Conservation (phyloP, 2,888 invertebrate genomes). For the Hydropsyche betteni region DNA sequence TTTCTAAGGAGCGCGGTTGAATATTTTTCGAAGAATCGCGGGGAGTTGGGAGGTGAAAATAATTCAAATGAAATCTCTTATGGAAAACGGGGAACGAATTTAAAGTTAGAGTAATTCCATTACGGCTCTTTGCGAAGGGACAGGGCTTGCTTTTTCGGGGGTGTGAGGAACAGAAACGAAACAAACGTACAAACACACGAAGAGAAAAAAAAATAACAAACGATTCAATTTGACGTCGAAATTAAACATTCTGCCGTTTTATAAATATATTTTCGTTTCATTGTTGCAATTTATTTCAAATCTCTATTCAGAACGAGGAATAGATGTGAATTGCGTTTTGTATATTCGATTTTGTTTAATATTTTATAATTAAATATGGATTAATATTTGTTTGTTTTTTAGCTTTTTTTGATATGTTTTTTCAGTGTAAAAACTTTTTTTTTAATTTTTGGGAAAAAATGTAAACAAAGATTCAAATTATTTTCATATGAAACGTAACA, state of each 20-base stretch:
- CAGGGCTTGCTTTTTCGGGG: not conserved
- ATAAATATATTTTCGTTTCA: no score
- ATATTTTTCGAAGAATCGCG: not conserved
- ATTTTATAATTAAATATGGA: no score
- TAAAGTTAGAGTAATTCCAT: slow-evolving; percentile 36
- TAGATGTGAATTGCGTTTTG: no score
- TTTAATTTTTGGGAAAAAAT: no score
- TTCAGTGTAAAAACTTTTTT: no score
- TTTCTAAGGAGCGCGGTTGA: slow-evolving; percentile 9
- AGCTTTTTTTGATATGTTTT: no score
- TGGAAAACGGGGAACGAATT: slow-evolving; percentile 37
- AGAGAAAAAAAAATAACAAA: slow-evolving; percentile 30
- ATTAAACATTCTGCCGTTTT: slow-evolving; percentile 26
- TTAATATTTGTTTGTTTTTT: not conserved
- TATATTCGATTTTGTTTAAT: no score
- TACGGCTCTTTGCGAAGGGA: slow-evolving; percentile 26
- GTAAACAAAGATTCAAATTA: no score
- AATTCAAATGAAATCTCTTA: slow-evolving; percentile 40
- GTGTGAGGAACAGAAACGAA: not conserved
- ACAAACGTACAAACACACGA: not conserved
- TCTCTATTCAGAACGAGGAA: no score
- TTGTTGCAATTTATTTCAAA: no score
- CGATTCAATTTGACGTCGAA: slow-evolving; percentile 40
- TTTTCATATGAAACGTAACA: no score
- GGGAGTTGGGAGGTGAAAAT: slow-evolving; percentile 12